These are phyloP conservation scores for Drosophila anomalata DNA, from an alignment of 2,888 invertebrate genomes.

Conservation along the genomic window DNA sequence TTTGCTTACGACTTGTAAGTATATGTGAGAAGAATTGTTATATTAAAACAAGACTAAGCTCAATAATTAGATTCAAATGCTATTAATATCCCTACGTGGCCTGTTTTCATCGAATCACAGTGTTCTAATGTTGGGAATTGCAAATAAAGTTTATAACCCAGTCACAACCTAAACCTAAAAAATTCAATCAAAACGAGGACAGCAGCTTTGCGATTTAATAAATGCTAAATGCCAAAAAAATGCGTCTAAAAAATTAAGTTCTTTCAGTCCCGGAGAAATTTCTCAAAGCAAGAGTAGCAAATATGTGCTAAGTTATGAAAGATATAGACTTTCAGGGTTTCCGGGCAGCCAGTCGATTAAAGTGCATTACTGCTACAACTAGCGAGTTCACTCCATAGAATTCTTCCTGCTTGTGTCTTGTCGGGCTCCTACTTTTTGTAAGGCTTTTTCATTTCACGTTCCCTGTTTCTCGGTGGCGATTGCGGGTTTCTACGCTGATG, in stretches of 20 bases:
- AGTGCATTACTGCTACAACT: slow-evolving; percentile 46
- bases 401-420: slow-evolving; percentile 2
- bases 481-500: slow-evolving; percentile 50
- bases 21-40: too few relatives aligned
- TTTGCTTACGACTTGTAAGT: background rate
- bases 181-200: background rate
- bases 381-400: slow-evolving; percentile 13
- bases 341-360: slow-evolving; percentile 40
- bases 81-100: too few relatives aligned
- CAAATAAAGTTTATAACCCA: too few relatives aligned
- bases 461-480: slow-evolving; percentile 42
- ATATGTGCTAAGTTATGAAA: background rate
- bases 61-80: too few relatives aligned
- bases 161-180: too few relatives aligned
- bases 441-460: slow-evolving; percentile 18
- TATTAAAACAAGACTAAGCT: too few relatives aligned
- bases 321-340: background rate
- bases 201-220: background rate
- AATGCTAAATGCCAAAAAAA: too few relatives aligned
- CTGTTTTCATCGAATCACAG: too few relatives aligned
- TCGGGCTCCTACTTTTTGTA: background rate
- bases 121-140: too few relatives aligned
- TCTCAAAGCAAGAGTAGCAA: background rate
- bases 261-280: background rate
- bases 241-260: background rate